Conservation (phyloP, 2,888 invertebrate genomes). For the Epistrophe eligans region DNA sequence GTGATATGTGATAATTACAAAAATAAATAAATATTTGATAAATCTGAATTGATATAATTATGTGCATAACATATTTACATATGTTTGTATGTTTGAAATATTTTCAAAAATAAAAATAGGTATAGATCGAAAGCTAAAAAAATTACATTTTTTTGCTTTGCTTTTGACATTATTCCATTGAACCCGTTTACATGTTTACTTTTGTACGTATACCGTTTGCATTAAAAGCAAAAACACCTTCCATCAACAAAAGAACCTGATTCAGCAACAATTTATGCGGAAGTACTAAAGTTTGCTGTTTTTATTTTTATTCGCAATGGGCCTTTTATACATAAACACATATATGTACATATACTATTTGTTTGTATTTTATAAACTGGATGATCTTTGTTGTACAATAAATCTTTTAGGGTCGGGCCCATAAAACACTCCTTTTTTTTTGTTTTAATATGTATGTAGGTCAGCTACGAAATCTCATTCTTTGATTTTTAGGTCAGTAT, state of each 20-base stretch:
- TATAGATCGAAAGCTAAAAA: neutral
- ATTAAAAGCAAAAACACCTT: constrained; percentile 10
- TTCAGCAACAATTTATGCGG: constrained; percentile 66
- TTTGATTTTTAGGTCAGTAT: constrained; percentile 59
- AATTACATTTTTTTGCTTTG: neutral
- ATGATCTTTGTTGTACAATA: constrained; percentile 13
- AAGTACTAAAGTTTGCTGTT: constrained; percentile 35
- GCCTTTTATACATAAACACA: neutral
- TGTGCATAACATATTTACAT: no score
- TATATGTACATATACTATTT: neutral
- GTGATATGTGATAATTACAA: no score
- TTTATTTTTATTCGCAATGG: neutral
- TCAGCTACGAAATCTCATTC: constrained; percentile 38
- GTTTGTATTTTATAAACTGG: neutral
- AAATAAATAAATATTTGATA: no score
- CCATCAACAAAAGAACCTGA: constrained; percentile 47
- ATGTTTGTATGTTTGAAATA: neutral
- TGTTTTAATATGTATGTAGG: constrained; percentile 46
- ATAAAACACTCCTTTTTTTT: constrained; percentile 48
- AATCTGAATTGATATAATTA: no score
- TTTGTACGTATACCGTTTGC: neutral
- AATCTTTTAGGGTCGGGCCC: constrained; percentile 38
- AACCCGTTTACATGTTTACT: neutral
- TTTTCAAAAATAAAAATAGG: neutral
- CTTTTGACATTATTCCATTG: neutral